phyloP scores from a whole-genome alignment of 2,113 vertebrate species.

The Pteropus alecto region DNA sequence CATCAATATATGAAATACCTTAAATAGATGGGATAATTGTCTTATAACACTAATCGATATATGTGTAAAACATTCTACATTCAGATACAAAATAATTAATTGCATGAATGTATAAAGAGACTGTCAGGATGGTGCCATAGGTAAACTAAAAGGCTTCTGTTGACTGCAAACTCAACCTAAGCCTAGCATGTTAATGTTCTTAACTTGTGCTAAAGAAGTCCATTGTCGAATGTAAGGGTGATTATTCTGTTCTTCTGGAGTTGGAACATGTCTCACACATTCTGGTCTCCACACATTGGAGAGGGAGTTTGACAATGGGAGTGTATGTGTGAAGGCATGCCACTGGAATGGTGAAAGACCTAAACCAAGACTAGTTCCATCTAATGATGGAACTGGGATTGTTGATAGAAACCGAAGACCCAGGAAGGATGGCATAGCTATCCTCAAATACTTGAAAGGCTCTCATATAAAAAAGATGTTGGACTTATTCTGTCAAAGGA shows the following conservation, averaged over 20 bases:
- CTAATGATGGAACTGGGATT: background rate
- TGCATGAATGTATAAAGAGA: background rate
- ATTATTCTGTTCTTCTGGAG: background rate
- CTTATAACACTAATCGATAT: background rate
- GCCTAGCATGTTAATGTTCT: background rate
- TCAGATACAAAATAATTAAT: constrained; percentile 18
- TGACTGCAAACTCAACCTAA: background rate
- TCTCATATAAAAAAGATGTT: background rate
- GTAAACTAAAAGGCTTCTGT: background rate
- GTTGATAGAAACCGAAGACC: background rate
- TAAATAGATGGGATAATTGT: background rate
- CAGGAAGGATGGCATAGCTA: background rate
- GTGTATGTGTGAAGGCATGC: background rate
- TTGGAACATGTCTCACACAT: background rate
- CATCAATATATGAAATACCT: background rate
- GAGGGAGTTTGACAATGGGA: background rate
- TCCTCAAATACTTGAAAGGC: background rate
- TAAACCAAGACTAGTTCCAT: background rate
- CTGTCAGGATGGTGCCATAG: background rate
- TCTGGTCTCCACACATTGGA: background rate
- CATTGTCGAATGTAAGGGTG: background rate
- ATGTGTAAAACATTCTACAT: background rate
- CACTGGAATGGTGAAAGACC: background rate
- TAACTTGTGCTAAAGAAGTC: background rate
- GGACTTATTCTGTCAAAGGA: background rate